These are phyloP conservation scores for Paedocypris sp. DNA, from an alignment of 2,113 vertebrate species.

Conservation along the genomic window DNA sequence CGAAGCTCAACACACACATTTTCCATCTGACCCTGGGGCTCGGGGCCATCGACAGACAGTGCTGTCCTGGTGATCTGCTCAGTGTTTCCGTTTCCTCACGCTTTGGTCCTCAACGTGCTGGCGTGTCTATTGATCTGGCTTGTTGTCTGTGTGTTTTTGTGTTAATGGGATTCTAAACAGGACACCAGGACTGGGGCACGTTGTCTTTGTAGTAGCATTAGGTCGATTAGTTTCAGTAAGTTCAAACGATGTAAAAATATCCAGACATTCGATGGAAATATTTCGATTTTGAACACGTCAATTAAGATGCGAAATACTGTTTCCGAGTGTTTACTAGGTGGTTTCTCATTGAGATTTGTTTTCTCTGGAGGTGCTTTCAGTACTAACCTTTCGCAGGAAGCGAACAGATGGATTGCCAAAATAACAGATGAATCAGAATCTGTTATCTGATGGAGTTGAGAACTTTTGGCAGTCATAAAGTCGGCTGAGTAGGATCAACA, in stretches of 20 bases:
- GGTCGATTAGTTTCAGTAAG: too few species aligned
- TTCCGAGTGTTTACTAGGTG: too few species aligned
- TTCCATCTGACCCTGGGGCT: slow-evolving; percentile 27
- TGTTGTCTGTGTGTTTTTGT: neutral
- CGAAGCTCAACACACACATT: slow-evolving; percentile 10
- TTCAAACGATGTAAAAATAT: too few species aligned
- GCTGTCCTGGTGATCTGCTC: slow-evolving; percentile 4
- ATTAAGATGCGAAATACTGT: too few species aligned
- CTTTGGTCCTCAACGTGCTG: neutral
- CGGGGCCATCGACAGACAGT: slow-evolving; percentile 33
- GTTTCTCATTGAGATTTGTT: too few species aligned
- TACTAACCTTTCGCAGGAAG: slow-evolving; percentile 2
- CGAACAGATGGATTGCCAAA: neutral
- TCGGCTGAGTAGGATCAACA: neutral
- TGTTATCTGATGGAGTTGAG: neutral
- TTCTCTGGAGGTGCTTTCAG: neutral
- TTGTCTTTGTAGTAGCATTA: too few species aligned
- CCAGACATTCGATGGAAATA: too few species aligned
- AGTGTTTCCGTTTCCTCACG: neutral
- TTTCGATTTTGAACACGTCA: too few species aligned
- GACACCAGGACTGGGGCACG: too few species aligned
- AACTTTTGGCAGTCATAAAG: neutral
- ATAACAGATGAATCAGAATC: slow-evolving; percentile 9
- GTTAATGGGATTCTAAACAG: neutral
- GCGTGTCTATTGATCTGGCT: neutral